Percentiles rank a stretch among this genome's conserved stretches.
Evolutionary conservation across 2,113 vertebrate genomes (phyloP).

Genomic region (Corythoichthys intestinalis): DNA sequence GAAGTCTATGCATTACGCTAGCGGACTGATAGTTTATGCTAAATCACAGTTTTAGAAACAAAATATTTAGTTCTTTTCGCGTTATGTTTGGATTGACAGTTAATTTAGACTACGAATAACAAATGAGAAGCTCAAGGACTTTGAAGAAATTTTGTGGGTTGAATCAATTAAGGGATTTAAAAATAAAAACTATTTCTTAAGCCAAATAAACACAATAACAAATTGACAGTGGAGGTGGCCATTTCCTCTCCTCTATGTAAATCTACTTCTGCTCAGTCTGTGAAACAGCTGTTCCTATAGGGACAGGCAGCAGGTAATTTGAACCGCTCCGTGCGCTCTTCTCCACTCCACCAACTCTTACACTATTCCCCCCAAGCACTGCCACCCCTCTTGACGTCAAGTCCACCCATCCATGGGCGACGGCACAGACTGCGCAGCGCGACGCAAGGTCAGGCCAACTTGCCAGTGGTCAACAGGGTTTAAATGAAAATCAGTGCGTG

Average conservation of each 20-base stretch:
- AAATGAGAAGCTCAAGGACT: too few relatives aligned
- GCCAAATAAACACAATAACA: background rate
- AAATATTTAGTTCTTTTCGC: too few relatives aligned
- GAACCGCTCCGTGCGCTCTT: conserved; percentile 33
- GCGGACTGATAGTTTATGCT: too few relatives aligned
- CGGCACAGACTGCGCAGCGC: conserved; percentile 33
- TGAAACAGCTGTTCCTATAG: conserved; percentile 66
- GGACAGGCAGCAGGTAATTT: conserved; percentile 62
- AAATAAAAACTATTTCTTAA: background rate
- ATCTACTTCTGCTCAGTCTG: conserved; percentile 64
- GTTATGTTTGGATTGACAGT: too few relatives aligned
- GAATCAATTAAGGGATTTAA: too few relatives aligned
- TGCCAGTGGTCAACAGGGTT: conserved; percentile 62
- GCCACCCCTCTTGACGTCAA: background rate
- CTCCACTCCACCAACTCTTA: conserved; percentile 40
- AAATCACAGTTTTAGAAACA: too few relatives aligned
- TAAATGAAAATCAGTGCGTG: conserved; percentile 52
- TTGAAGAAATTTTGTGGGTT: too few relatives aligned
- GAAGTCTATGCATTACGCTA: too few relatives aligned
- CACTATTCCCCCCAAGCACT: background rate
- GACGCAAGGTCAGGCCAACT: conserved; percentile 55
- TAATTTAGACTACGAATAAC: too few relatives aligned
- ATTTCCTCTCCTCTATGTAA: conserved; percentile 37
- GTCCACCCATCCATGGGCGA: background rate
- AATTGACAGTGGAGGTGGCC: conserved; percentile 22